Conservation (phyloP, 2,797 vertebrate species). For the Sebastes nivosus region DNA sequence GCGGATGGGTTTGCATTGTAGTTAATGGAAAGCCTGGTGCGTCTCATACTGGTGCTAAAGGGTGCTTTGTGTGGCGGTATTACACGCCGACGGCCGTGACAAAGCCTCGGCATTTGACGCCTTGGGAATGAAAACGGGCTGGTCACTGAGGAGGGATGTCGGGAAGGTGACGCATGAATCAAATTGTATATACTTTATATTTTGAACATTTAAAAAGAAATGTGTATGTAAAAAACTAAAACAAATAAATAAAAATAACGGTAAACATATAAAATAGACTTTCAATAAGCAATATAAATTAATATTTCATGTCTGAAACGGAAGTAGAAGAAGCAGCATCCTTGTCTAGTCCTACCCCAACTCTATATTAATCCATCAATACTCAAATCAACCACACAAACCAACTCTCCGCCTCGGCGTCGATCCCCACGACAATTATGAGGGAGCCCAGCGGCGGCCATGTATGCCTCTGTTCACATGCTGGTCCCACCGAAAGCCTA, state of each 20-base stretch:
- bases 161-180: conserved; percentile 26
- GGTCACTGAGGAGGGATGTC: conserved; percentile 44
- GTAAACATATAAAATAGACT: neutral
- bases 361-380: neutral
- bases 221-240: neutral
- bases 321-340: neutral
- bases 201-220: neutral
- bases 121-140: no score
- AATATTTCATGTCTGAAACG: neutral
- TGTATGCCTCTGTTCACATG: conserved; percentile 60
- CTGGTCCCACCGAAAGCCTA: conserved; percentile 43
- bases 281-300: neutral
- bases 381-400: neutral
- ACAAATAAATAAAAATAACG: neutral
- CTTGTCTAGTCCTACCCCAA: no score
- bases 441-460: conserved; percentile 22
- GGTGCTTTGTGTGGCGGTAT: no score
- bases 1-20: no score
- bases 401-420: neutral
- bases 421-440: conserved; percentile 8
- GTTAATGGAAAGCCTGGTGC: no score
- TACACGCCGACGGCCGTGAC: no score
- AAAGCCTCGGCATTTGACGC: no score
- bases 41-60: no score
- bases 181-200: neutral